These are phyloP conservation scores for Halesus radiatus DNA, from an alignment of 1,140 invertebrate genomes.

Conservation along the genomic window DNA sequence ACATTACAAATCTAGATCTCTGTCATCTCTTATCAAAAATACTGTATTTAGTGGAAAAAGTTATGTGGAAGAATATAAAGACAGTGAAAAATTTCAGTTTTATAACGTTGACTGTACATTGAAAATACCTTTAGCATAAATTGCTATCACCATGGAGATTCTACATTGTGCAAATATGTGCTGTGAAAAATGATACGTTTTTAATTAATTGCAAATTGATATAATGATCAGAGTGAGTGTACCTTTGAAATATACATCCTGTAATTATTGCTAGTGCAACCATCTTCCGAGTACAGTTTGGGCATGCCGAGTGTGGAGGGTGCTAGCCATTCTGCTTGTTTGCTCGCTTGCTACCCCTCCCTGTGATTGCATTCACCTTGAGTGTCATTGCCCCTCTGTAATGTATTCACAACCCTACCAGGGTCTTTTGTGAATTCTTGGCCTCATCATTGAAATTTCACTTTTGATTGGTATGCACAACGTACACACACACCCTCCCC, in stretches of 20 bases:
- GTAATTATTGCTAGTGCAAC: not conserved
- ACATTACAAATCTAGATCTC: too few species aligned
- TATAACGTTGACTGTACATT: too few species aligned
- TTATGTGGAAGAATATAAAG: too few species aligned
- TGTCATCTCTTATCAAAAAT: too few species aligned
- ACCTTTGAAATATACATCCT: not conserved
- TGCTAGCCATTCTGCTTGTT: too few species aligned
- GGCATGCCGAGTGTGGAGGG: not conserved
- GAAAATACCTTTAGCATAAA: too few species aligned
- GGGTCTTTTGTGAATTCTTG: not conserved
- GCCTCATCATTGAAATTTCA: slow-evolving; percentile 24
- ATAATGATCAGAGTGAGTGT: not conserved
- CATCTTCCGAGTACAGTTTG: not conserved
- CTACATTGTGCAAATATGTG: too few species aligned
- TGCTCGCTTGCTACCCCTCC: not conserved
- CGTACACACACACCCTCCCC: not conserved
- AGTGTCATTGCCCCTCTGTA: slow-evolving; percentile 11
- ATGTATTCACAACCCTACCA: not conserved
- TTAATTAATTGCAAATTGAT: too few species aligned
- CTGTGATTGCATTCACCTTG: slow-evolving; percentile 8
- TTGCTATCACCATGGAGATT: too few species aligned
- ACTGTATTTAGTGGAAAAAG: too few species aligned
- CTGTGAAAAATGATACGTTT: too few species aligned
- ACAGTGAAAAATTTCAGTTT: too few species aligned
- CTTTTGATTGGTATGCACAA: slow-evolving; percentile 6